phyloP scores from a whole-genome alignment of 2,888 invertebrate species.

The Nudaria mundana region DNA sequence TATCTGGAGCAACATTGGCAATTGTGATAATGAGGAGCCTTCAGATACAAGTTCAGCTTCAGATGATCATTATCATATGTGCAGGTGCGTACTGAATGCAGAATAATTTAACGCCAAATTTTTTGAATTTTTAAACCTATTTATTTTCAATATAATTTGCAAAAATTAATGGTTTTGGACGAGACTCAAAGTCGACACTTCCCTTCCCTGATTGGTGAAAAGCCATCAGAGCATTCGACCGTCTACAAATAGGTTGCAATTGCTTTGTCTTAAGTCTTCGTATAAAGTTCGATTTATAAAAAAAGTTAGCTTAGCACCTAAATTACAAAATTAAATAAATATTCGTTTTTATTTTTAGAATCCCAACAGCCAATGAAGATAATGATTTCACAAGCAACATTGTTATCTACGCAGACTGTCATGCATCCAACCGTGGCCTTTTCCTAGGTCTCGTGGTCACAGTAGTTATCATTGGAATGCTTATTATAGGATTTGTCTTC shows the following conservation, averaged over 20 bases:
- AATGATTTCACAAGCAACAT: slow-evolving; percentile 79
- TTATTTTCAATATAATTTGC: neutral
- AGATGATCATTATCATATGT: slow-evolving; percentile 55
- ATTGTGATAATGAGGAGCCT: slow-evolving; percentile 69
- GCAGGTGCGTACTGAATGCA: slow-evolving; percentile 51
- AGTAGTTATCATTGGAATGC: slow-evolving; percentile 68
- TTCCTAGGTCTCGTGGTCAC: slow-evolving; percentile 85
- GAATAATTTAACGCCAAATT: neutral
- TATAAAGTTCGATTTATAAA: too few relatives aligned
- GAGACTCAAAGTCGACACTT: too few relatives aligned
- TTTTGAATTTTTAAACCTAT: neutral
- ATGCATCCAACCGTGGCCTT: slow-evolving; percentile 87
- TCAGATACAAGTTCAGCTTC: slow-evolving; percentile 51
- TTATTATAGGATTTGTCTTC: slow-evolving; percentile 72
- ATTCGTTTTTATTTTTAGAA: slow-evolving; percentile 43
- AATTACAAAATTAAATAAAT: too few relatives aligned
- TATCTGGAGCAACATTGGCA: slow-evolving; percentile 88
- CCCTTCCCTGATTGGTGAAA: too few relatives aligned
- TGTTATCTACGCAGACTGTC: slow-evolving; percentile 87
- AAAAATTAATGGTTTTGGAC: too few relatives aligned
- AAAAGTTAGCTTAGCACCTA: too few relatives aligned
- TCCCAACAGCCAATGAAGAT: slow-evolving; percentile 69
- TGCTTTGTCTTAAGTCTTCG: too few relatives aligned
- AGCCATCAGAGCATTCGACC: too few relatives aligned
- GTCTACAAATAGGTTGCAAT: too few relatives aligned